Percentiles rank a stretch among this genome's conserved stretches.
These are phyloP conservation scores for Stenotaenia linearis DNA, from an alignment of 2,888 invertebrate species.

Conservation along the genomic window DNA sequence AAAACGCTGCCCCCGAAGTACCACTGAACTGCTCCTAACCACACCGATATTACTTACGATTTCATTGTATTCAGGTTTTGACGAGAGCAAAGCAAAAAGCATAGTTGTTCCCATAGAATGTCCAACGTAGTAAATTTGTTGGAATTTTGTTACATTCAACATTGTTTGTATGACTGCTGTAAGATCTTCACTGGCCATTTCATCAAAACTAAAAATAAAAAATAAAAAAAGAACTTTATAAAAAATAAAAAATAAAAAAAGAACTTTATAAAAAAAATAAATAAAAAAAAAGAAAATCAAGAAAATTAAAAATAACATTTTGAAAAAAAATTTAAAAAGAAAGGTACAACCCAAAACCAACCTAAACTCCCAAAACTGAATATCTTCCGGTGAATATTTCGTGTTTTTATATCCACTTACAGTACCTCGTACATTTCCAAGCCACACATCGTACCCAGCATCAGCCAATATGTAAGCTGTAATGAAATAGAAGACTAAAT, in stretches of 20 bases:
- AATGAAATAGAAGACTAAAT: too few species aligned
- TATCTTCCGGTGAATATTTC: constrained; percentile 38
- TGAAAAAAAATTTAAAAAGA: too few species aligned
- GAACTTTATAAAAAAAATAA: too few species aligned
- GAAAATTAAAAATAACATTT: too few species aligned
- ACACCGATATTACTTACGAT: not conserved
- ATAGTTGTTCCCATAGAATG: constrained; percentile 50
- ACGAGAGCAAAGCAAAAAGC: constrained; percentile 41
- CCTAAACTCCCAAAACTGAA: constrained; percentile 45
- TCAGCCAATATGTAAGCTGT: constrained; percentile 46
- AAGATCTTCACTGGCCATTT: constrained; percentile 51
- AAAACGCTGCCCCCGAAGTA: too few species aligned
- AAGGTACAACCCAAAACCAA: too few species aligned
- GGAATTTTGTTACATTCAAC: constrained; percentile 44
- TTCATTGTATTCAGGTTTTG: constrained; percentile 39
- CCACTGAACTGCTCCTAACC: too few species aligned
- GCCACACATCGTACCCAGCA: constrained; percentile 49
- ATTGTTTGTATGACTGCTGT: constrained; percentile 51
- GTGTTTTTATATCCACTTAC: constrained; percentile 45
- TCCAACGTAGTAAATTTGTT: constrained; percentile 50
- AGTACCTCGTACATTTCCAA: constrained; percentile 48
- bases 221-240: too few species aligned
- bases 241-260: too few species aligned
- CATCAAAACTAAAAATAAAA: constrained; percentile 52
- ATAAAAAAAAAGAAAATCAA: too few species aligned